Evolutionary conservation across 2,113 vertebrate species (phyloP).

Genomic region (Monarcha castaneiventris): DNA sequence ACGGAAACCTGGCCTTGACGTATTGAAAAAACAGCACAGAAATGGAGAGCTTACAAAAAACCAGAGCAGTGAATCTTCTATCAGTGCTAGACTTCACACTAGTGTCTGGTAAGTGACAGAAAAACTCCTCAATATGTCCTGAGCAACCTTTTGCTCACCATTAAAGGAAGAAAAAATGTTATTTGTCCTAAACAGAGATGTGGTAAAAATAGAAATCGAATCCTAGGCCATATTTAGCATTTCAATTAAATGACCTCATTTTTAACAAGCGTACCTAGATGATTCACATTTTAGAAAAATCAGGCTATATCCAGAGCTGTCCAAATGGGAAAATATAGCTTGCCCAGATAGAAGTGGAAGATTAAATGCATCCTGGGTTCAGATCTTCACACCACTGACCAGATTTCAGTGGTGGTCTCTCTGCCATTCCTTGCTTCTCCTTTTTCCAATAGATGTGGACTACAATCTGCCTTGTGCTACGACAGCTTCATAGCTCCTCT

Average conservation of each 20-base stretch:
- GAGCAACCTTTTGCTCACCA: neutral
- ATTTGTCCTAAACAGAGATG: neutral
- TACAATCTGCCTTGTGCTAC: neutral
- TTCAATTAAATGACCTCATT: slow-evolving; percentile 51
- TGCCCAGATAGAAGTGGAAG: neutral
- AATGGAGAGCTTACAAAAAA: neutral
- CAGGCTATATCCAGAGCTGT: neutral
- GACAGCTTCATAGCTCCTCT: neutral
- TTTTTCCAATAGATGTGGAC: neutral
- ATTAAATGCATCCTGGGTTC: neutral
- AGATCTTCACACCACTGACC: neutral
- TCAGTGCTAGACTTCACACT: neutral
- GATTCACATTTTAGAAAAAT: slow-evolving; percentile 38
- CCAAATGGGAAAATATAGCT: neutral
- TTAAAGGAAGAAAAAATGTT: neutral
- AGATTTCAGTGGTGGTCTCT: neutral
- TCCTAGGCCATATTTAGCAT: slow-evolving; percentile 15
- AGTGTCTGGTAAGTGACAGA: neutral
- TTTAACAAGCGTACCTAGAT: slow-evolving; percentile 28
- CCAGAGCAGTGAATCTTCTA: fast-evolving
- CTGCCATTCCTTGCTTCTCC: neutral
- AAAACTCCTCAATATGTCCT: neutral
- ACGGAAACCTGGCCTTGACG: neutral
- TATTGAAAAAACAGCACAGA: neutral
- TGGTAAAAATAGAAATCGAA: slow-evolving; percentile 32